Evolutionary conservation across 2,888 invertebrate species (phyloP).

Genomic region (Drosophila phalerata): DNA sequence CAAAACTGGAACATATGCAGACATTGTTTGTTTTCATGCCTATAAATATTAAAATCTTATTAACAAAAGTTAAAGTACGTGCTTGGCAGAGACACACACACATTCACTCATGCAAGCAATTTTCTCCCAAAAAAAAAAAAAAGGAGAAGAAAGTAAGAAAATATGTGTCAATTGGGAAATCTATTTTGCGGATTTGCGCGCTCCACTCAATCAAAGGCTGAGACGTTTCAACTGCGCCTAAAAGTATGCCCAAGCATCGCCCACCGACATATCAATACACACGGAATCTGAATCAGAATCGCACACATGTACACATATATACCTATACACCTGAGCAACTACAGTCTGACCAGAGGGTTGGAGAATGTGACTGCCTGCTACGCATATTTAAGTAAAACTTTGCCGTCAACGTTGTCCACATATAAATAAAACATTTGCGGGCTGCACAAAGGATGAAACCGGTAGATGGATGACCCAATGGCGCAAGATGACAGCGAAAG

Average conservation of each 20-base stretch:
- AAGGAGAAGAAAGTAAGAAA: constrained; percentile 39
- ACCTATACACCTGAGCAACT: constrained; percentile 62
- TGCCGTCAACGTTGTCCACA: constrained; percentile 74
- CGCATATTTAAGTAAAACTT: constrained; percentile 78
- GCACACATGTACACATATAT: constrained; percentile 17
- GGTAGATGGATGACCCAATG: constrained; percentile 81
- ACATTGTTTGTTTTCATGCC: constrained; percentile 11
- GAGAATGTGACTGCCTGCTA: constrained; percentile 38
- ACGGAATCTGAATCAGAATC: constrained; percentile 28
- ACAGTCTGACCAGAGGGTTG: constrained; percentile 17
- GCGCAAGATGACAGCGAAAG: constrained; percentile 78
- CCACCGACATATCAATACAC: constrained; percentile 54
- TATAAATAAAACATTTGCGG: constrained; percentile 81
- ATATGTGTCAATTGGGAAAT: constrained; percentile 81
- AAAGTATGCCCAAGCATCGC: constrained; percentile 63
- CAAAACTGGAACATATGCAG: neutral
- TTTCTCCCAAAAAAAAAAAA: neutral
- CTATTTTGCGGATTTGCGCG: constrained; percentile 80
- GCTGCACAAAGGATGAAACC: constrained; percentile 76
- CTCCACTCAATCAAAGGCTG: constrained; percentile 77
- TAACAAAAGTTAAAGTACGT: constrained; percentile 51
- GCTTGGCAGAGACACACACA: constrained; percentile 3
- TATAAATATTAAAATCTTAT: constrained; percentile 77
- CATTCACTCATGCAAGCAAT: constrained; percentile 46
- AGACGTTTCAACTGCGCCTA: constrained; percentile 59